Conservation (phyloP, 2,888 invertebrate genomes). For the Agrochola lychnidis region DNA sequence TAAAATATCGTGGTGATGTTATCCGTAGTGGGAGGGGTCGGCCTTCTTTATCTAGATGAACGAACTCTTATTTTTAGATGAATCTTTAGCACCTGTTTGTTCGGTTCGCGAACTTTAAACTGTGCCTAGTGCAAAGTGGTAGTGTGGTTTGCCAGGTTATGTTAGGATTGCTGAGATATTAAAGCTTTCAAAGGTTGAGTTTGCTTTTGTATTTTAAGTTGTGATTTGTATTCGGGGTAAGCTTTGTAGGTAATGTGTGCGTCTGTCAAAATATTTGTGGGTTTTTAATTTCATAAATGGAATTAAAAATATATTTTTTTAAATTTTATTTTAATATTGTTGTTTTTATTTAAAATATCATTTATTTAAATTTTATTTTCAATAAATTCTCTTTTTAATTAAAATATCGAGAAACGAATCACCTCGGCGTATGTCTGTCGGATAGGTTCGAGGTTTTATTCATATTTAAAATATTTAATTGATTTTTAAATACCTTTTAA, state of each 20-base stretch:
- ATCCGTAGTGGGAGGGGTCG: conserved; percentile 69
- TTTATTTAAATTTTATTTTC: background rate
- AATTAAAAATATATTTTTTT: background rate
- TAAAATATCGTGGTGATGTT: conserved; percentile 55
- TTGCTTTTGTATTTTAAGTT: background rate
- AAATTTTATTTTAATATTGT: background rate
- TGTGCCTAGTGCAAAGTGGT: conserved; percentile 50
- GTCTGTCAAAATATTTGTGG: background rate
- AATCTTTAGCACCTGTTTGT: conserved; percentile 81
- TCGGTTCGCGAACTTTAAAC: conserved; percentile 78
- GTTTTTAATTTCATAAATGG: background rate
- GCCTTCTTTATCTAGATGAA: conserved; percentile 79
- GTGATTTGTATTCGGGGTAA: conserved; percentile 24
- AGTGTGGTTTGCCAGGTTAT: conserved; percentile 23
- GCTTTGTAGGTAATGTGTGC: background rate
- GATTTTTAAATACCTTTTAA: background rate
- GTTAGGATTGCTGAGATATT: background rate
- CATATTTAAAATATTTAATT: background rate
- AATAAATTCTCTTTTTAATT: background rate
- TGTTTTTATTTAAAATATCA: too few relatives aligned
- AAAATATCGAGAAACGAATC: background rate
- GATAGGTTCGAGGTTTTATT: background rate
- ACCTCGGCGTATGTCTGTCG: background rate
- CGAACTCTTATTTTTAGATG: conserved; percentile 87
- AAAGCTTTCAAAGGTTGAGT: background rate